Conservation (phyloP, 2,797 vertebrate genomes). For the Xiphorhynchus erythropygius region DNA sequence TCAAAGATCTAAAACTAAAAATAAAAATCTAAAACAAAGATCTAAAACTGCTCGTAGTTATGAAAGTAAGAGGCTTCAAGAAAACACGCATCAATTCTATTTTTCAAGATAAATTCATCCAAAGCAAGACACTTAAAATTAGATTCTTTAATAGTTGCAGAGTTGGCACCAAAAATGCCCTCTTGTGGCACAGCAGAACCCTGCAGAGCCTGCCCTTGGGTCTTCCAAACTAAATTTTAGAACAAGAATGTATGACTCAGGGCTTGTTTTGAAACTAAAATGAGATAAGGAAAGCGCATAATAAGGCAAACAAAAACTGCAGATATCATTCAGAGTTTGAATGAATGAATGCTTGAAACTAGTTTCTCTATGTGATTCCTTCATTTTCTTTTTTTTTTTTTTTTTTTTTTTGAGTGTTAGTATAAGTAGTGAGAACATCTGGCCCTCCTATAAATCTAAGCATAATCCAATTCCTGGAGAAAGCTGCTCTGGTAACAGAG, state of each 20-base stretch:
- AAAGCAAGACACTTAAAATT: not conserved
- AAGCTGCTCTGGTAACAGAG: not conserved
- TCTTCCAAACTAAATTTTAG: not conserved
- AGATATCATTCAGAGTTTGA: not conserved
- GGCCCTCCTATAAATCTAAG: not conserved
- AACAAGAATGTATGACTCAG: not conserved
- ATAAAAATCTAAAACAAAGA: not conserved
- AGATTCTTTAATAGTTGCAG: not conserved
- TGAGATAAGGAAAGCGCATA: not conserved
- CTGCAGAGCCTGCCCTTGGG: not conserved
- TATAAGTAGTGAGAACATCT: not conserved
- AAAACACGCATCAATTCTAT: not conserved
- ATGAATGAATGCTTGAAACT: not conserved
- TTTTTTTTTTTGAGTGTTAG: not conserved
- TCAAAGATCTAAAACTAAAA: not conserved
- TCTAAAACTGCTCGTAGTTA: not conserved
- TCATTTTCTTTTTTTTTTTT: not conserved
- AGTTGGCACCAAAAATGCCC: slow-evolving; percentile 19
- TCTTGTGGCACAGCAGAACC: slow-evolving; percentile 38
- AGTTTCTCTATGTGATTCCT: not conserved
- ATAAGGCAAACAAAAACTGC: not conserved
- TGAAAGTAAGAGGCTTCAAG: not conserved
- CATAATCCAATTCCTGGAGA: not conserved
- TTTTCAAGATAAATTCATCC: not conserved
- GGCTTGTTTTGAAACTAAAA: not conserved